Base-by-base conservation (phyloP, 2,797 vertebrate species). In the Lacerta viridis region DNA sequence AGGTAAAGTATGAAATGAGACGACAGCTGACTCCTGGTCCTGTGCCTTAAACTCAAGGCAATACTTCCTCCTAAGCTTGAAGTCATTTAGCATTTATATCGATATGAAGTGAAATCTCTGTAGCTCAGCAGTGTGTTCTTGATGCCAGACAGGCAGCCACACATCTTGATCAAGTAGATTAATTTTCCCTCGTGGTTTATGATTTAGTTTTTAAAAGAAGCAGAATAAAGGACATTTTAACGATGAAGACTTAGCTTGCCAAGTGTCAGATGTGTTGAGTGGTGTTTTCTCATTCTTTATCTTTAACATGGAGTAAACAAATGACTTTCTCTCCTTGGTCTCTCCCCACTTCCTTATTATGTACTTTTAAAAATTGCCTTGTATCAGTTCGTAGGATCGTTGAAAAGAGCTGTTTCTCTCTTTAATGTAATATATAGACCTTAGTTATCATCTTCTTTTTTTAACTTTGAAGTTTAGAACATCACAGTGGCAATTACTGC, bases 151-250 rank as follows among this genome's bases (percentile, higher is more conserved):
- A 89, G 71, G 84, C 88, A 89, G 72, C 84, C 79, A 81, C 88
- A 89, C 71, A 89, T 89, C 88, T 89, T 89, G 78, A 69, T 89
- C 88, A 89, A 86, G 86, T 68, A 89, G 88, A 89, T 89, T 89
- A 89, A 85, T 89, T 89, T 81, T 66, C 78, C 79, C 79, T 86
- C 8, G n/a, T 69, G 71, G 88, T 89, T 55, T 89, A 89, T 89
- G 88, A 85, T 89, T 85, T 89, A 89, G 84, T 81, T 89, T 88
- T 81, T 76, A 86, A 82, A 89, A 89, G 84, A 76, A 81, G 82
- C 41, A 59, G 78, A 81, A n/a, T 75, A 85, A 85, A 81, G 79
- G 71, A 81, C 88, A 55, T 89, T 82, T 82, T 81, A 86, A 81
- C 72, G 33, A 86, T 89, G 83, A 89, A 85, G 78, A 89, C 88